These are phyloP conservation scores for Stercorarius parasiticus DNA, from an alignment of 2,113 vertebrate genomes.

Conservation along the genomic window DNA sequence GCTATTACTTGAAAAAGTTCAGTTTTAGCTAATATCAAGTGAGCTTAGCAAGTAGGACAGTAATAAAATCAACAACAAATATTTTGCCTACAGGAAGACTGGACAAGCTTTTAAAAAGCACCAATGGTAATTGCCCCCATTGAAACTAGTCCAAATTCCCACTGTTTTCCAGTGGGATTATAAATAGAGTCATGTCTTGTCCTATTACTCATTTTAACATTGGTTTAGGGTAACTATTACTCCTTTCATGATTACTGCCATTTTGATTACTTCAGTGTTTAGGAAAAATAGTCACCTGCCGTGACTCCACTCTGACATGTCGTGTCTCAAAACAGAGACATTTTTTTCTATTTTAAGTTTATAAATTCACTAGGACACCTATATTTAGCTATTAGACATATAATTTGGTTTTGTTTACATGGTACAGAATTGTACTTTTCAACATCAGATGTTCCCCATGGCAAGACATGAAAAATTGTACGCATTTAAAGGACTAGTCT, in stretches of 20 bases:
- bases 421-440: neutral
- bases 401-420: neutral
- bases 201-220: neutral
- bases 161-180: neutral
- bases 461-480: neutral
- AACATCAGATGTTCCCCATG: neutral
- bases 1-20: neutral
- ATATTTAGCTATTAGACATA: neutral
- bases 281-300: neutral
- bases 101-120: neutral
- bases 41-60: neutral
- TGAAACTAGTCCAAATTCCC: neutral
- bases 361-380: neutral
- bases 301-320: neutral
- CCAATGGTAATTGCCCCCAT: neutral
- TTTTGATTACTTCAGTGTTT: constrained; percentile 4
- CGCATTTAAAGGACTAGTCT: neutral
- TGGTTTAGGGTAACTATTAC: neutral
- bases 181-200: neutral
- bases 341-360: neutral
- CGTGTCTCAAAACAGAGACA: neutral
- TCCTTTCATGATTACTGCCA: neutral
- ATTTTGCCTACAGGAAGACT: neutral
- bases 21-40: neutral
- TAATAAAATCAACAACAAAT: neutral